A percentile compares a stretch with the other conserved stretches of the same genome.
Conservation (phyloP, 1,140 invertebrate species). For the Pygmarrhopalites habei region DNA sequence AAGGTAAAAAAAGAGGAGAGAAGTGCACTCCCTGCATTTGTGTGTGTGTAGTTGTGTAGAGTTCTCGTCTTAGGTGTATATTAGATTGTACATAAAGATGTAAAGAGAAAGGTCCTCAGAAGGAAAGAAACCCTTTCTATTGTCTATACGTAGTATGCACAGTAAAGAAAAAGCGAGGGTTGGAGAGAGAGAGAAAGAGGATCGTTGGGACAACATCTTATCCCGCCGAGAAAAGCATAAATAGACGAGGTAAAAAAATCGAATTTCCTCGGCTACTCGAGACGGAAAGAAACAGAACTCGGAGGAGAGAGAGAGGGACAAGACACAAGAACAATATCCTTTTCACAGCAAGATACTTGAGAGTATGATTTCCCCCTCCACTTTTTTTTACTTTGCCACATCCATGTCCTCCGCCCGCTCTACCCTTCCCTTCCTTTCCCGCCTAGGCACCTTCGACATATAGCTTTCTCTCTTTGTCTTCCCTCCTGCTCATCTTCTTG, state of each 20-base stretch:
- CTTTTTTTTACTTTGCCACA: not conserved
- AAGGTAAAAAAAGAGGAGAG: too few species aligned
- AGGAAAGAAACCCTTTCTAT: too few species aligned
- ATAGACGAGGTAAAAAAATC: conserved; percentile 11
- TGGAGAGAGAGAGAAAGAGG: not conserved
- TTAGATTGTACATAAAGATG: too few species aligned
- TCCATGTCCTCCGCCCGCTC: not conserved
- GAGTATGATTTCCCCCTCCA: conserved; percentile 4
- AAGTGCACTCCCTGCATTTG: too few species aligned
- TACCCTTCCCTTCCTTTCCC: not conserved
- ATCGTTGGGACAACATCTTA: conserved; percentile 1
- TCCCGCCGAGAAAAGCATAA: conserved; percentile 8
- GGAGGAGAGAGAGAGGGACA: too few species aligned
- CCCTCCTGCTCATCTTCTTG: not conserved
- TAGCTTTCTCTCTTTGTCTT: not conserved
- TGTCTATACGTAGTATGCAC: too few species aligned
- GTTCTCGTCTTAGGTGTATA: too few species aligned
- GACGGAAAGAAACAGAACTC: conserved; percentile 10
- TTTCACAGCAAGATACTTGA: conserved; percentile 19
- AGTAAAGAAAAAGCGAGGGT: too few species aligned
- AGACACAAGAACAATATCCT: conserved; percentile 22
- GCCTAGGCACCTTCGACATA: not conserved
- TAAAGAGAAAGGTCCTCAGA: too few species aligned
- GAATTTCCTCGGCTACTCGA: conserved; percentile 11
- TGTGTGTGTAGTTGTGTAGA: too few species aligned